Evolutionary conservation across 1,140 invertebrate genomes (phyloP), one percentile per base, ranked within the genome.

Genomic region (Lordiphosa stackelbergi): DNA sequence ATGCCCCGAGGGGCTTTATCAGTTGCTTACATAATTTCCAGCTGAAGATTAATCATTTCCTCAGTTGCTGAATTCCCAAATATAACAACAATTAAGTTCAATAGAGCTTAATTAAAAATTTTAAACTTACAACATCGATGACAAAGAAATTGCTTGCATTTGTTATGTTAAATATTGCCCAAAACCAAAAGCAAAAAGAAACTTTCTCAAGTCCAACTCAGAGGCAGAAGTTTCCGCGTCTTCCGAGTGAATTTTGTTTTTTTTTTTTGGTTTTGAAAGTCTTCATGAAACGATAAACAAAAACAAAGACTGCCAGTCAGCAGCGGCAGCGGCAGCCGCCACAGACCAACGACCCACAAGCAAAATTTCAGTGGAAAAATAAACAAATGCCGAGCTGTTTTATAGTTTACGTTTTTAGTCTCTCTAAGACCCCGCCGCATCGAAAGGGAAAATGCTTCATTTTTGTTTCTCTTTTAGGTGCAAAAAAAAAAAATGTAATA

Each of bases 241-340:
- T 49, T 42, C 59, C 52, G 12, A 35, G 22, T 31, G 13, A 34
- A 46, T 57, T 35, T 49, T 13, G 45, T 53, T 24, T 47, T 54
- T 60, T 64, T 66, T 31, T 24, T 63, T 63, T 59, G 60, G 61
- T 41, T 64, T 66, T 68, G 64, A 68, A 68, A 68, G 64, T 68
- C 64, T 68, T 52, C 52, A 53, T 73, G 58, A 73, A 68, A 69
- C 59, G 61, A 81, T 79, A 75, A 74, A 79, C 75, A 81, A 75
- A 58, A 68, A 75, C 71, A 79, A 74, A 66, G 63, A 60, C 65
- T 38, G 40, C 57, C 60, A 62, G 57, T 70, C 61, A 69, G 63
- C 48, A 38, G 46, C 49, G 53, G 31, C 45, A 42, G 13, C 16
- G 2, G 16, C 16, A 16, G 16, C 37, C 46, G 51, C 51, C 37